These are phyloP conservation scores for Aphidius ervi DNA, from an alignment of 1,140 invertebrate genomes.

Conservation along the genomic window DNA sequence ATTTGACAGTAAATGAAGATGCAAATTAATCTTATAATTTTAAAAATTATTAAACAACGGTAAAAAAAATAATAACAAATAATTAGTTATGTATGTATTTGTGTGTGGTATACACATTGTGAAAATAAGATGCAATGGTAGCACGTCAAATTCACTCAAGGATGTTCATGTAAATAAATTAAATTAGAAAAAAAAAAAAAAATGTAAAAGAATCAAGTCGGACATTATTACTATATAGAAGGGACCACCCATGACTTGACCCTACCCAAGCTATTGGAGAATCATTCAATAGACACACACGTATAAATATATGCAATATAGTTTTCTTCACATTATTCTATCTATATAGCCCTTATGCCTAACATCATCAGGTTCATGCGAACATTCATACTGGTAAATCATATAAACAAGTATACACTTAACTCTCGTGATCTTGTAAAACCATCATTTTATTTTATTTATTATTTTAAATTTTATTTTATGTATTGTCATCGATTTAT, in stretches of 20 bases:
- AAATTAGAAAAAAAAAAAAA: constrained; percentile 5
- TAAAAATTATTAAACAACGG: too few relatives aligned
- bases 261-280: constrained; percentile 30
- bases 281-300: too few relatives aligned
- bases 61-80: too few relatives aligned
- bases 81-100: too few relatives aligned
- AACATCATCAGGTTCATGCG: constrained; percentile 23
- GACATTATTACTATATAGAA: constrained; percentile 33
- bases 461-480: constrained; percentile 35
- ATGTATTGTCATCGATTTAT: constrained; percentile 47
- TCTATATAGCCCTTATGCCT: constrained; percentile 36
- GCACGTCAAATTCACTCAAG: too few relatives aligned
- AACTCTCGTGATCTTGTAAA: constrained; percentile 39
- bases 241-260: constrained; percentile 51
- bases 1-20: too few relatives aligned
- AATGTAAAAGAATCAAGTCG: background rate
- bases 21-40: too few relatives aligned
- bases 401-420: constrained; percentile 35
- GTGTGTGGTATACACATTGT: too few relatives aligned
- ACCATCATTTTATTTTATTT: constrained; percentile 44
- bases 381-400: too few relatives aligned
- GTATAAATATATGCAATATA: too few relatives aligned
- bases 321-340: background rate
- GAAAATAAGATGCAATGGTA: too few relatives aligned
- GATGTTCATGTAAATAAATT: constrained; percentile 4